Percentiles rank a stretch among this genome's conserved stretches.
phyloP scores from a whole-genome alignment of 2,797 vertebrate genomes.

The Pterois miles region DNA sequence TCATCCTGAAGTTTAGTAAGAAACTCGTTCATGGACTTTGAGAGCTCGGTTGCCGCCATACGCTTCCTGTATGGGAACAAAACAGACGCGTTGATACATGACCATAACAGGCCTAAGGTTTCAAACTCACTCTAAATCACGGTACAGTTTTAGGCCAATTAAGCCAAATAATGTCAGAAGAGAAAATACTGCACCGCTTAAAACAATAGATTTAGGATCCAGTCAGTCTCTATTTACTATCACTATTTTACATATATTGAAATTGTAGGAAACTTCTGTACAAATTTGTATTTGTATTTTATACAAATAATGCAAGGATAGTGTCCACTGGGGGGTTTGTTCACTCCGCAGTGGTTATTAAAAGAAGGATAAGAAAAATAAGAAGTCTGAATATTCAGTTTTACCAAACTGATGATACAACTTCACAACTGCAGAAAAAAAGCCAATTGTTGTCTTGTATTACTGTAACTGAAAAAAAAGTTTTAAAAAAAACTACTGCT shows the following conservation, averaged over 20 bases:
- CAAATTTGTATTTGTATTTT: neutral
- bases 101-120: neutral
- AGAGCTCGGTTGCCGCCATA: conserved; percentile 92
- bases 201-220: neutral
- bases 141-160: neutral
- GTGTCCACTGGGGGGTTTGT: neutral
- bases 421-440: neutral
- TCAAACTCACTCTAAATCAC: neutral
- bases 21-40: conserved; percentile 93
- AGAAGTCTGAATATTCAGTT: neutral
- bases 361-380: neutral
- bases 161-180: neutral
- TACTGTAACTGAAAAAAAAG: neutral
- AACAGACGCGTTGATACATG: neutral
- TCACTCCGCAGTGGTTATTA: neutral
- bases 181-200: neutral
- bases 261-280: neutral
- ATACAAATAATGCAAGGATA: neutral
- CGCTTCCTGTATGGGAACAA: conserved; percentile 83
- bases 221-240: neutral
- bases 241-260: neutral
- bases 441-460: neutral
- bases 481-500: neutral
- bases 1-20: conserved; percentile 94
- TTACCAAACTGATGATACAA: neutral